Evolutionary conservation across 2,888 invertebrate genomes (phyloP).

Genomic region (Lepetodrilus schrolli): DNA sequence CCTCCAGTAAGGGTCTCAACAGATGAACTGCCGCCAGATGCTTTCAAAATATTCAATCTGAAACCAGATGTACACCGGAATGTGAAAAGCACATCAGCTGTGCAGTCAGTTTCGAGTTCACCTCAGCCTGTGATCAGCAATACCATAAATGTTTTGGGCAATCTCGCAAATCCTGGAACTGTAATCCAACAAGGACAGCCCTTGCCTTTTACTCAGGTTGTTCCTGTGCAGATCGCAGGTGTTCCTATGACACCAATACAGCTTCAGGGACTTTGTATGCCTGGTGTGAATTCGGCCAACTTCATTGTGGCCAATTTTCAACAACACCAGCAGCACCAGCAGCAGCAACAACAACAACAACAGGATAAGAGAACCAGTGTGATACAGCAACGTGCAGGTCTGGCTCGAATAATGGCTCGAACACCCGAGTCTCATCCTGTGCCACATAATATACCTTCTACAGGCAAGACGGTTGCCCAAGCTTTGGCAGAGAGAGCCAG

Average conservation of each 20-base stretch:
- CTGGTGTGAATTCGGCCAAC: not conserved
- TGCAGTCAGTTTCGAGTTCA: not conserved
- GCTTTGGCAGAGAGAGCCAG: conserved; percentile 13
- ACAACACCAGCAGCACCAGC: not conserved
- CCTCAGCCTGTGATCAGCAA: not conserved
- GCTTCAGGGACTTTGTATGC: conserved; percentile 1
- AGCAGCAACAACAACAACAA: not conserved
- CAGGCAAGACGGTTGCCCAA: not conserved
- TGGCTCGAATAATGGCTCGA: not conserved
- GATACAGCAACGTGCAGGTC: not conserved
- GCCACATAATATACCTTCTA: not conserved
- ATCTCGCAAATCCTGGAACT: not conserved
- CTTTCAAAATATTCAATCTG: conserved; percentile 66
- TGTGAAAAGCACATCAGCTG: not conserved
- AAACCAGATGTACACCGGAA: conserved; percentile 45
- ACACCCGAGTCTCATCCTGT: conserved; percentile 15
- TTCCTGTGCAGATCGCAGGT: conserved; percentile 13
- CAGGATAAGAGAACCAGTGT: not conserved
- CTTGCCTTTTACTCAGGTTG: not conserved
- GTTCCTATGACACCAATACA: conserved; percentile 2
- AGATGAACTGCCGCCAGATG: conserved; percentile 55
- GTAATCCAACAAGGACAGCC: conserved; percentile 1
- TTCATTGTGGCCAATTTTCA: not conserved
- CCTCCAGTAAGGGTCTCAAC: conserved; percentile 27
- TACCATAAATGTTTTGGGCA: conserved; percentile 14